These are phyloP conservation scores for Rhynchonema sp. DNA, from an alignment of 2,888 invertebrate species.

Conservation along the genomic window DNA sequence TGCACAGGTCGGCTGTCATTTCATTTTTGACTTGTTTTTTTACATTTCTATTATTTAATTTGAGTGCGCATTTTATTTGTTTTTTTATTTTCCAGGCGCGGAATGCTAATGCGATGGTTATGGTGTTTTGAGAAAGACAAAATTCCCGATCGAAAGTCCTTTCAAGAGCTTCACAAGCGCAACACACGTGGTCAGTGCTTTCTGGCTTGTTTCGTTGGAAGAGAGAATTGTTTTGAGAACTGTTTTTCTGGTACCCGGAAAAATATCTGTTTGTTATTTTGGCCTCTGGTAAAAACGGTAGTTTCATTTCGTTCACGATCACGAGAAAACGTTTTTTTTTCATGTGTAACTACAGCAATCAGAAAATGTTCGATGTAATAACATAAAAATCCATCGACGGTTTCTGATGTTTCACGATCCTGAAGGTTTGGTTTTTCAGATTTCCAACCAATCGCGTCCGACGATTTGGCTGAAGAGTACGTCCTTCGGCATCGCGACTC, in stretches of 20 bases:
- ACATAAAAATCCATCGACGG: too few species aligned
- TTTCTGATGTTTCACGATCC: background rate
- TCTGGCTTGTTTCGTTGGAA: too few species aligned
- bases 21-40: background rate
- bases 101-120: background rate
- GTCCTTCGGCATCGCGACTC: conserved; percentile 20
- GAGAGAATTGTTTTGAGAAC: too few species aligned
- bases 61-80: too few species aligned
- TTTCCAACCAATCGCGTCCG: conserved; percentile 16
- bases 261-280: too few species aligned
- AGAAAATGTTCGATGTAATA: too few species aligned
- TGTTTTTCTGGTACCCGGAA: too few species aligned
- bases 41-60: background rate
- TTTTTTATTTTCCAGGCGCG: conserved; percentile 3
- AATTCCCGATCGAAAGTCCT: conserved; percentile 1
- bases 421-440: background rate
- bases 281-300: too few species aligned
- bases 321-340: too few species aligned
- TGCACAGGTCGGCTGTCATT: background rate
- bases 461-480: conserved; percentile 21
- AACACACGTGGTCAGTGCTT: conserved; percentile 1
- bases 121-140: conserved; percentile 3
- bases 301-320: too few species aligned
- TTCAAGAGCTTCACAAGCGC: conserved; percentile 2
- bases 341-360: too few species aligned